Evolutionary conservation across 2,797 vertebrate genomes (phyloP), one percentile per base, ranked within the genome.

Genomic region (Gymnothorax javanicus): DNA sequence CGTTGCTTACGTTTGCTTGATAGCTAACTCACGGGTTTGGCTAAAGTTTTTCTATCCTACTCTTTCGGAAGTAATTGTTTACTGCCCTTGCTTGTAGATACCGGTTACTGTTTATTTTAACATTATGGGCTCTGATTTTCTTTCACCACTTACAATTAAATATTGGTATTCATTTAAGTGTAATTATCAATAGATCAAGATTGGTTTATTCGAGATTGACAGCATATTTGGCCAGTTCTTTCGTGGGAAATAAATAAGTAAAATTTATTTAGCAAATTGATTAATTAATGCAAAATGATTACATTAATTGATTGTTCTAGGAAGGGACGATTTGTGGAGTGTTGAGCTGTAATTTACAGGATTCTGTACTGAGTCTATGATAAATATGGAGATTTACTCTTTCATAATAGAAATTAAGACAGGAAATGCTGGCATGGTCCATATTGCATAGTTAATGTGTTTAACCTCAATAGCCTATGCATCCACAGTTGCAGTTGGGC

Each of bases 351-450:
- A n/a, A 69, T 69, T 69, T 64, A 6, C 20, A 64, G 62, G 17
- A 17, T 64, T 23, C 23, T 69, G n/a, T 8, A 25, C 23, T 7
- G 64, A 69, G n/a, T 69, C 7, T 25, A n/a, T 69, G 11, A 69
- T 23, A 23, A 64, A 23, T 20, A 69, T 7, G n/a, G n/a, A 25
- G 5, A n/a, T 7, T 17, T 7, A 25, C 5, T 25, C 23, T 11
- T 7, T 9, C 59, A 60, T 69, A 4, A 69, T 69, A 17, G 56
- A 83, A 59, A 27, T 59, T 15, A 23, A 60, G 25, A 60, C 82
- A 83, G 82, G 82, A 83, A 83, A 62, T 83, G 56, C 57, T 15
- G 58, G 60, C 82, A 83, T 60, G 27, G 25, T 13, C n/a, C 27
- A 8, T 25, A 57, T 33, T 43, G 33, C 33, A 43, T 43, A n/a